Evolutionary conservation across 2,113 vertebrate species (phyloP), one percentile per base, ranked within the genome.

Genomic region (Gambusia affinis): DNA sequence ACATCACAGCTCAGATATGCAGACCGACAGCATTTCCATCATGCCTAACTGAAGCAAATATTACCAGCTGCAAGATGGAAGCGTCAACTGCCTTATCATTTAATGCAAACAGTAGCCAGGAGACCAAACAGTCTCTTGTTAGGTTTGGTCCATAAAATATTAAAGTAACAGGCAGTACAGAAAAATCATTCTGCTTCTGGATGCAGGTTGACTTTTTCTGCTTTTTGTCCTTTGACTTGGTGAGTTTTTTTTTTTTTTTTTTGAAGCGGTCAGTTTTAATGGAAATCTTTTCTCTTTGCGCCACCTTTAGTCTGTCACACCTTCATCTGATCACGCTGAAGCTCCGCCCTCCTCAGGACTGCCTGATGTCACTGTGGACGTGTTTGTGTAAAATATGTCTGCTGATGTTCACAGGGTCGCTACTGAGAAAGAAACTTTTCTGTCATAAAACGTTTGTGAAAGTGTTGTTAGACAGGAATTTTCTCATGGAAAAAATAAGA

Each of bases 91-190:
- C 30, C 33, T 79, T 78, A 75, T 71, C 68, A 24, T 27, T 28
- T 63, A 78, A 57, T 57, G 67, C 72, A 88, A 83, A 82, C 67
- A 74, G 81, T 72, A 74, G 80, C 73, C 65, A 78, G 27, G 76
- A 75, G 22, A 57, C 24, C 2, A 17, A 35, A 3, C 64, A 76
- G 76, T 31, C 76, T 31, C 24, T 57, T 35, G 54, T 6, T 24
- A 8, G 28, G 12, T 51, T 0, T 28, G 30, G 68, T 82, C 74
- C 75, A 10, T n/a, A 10, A 57, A 2, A 54, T 54, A 24, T 54
- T 8, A 24, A 47, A 47, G 17, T 6, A 47, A 47, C 44, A 47
- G 17, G 3, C 17, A 17, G 0, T 47, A 47, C 14, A 47, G 14
- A 19, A 5, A 47, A 47, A 17, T 47, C 0, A 17, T 47, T 47